phyloP scores from a whole-genome alignment of 2,888 invertebrate species.

The Netelia melanura region DNA sequence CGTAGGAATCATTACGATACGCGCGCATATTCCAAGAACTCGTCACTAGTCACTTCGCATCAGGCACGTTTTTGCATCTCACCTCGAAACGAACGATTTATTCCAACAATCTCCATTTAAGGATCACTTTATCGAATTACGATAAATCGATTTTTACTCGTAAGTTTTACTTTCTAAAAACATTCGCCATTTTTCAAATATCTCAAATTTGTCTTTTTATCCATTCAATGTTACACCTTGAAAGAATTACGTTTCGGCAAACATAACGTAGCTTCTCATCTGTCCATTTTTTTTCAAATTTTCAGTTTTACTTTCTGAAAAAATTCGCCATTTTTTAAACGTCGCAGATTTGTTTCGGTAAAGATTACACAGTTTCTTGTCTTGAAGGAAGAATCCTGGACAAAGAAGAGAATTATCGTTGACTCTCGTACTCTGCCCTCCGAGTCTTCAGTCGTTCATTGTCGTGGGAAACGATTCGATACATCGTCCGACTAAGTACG shows the following conservation, averaged over 20 bases:
- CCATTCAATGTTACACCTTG: too few species aligned
- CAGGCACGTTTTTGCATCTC: slow-evolving; percentile 17
- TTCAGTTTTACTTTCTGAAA: too few species aligned
- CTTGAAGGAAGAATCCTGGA: too few species aligned
- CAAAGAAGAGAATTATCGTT: not conserved
- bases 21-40: slow-evolving; percentile 47
- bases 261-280: too few species aligned
- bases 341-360: too few species aligned
- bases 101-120: slow-evolving; percentile 42
- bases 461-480: slow-evolving; percentile 52
- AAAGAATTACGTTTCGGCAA: too few species aligned
- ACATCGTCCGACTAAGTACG: not conserved
- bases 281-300: too few species aligned
- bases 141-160: slow-evolving; percentile 14
- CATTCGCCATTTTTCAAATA: too few species aligned
- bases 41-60: slow-evolving; percentile 46
- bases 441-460: slow-evolving; percentile 23
- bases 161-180: too few species aligned
- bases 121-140: slow-evolving; percentile 23
- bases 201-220: too few species aligned
- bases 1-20: slow-evolving; percentile 50
- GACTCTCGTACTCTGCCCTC: not conserved
- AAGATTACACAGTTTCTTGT: too few species aligned
- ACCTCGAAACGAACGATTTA: slow-evolving; percentile 25
- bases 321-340: too few species aligned